These are phyloP conservation scores for Ploceus nigricollis DNA, from an alignment of 2,113 vertebrate species.

Conservation along the genomic window DNA sequence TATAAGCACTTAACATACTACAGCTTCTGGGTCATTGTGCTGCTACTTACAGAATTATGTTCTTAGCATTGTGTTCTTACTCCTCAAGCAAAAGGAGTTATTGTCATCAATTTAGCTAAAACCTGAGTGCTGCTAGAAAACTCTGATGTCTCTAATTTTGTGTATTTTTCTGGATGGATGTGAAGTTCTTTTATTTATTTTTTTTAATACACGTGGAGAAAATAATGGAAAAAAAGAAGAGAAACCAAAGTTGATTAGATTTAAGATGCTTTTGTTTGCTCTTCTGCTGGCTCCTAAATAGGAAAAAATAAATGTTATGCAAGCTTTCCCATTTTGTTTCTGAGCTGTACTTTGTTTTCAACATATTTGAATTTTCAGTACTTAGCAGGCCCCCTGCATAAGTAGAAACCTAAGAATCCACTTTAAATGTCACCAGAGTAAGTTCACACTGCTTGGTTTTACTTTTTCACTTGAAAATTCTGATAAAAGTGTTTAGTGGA, in stretches of 20 bases:
- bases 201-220: fast-evolving
- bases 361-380: not conserved
- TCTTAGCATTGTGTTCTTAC: not conserved
- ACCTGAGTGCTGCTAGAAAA: not conserved
- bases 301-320: not conserved
- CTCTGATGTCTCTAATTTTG: not conserved
- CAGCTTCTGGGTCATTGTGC: not conserved
- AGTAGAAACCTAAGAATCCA: not conserved
- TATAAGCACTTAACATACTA: not conserved
- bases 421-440: not conserved
- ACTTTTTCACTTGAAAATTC: not conserved
- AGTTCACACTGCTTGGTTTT: not conserved
- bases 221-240: not conserved
- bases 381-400: not conserved
- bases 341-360: not conserved
- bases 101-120: not conserved
- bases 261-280: not conserved
- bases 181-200: not conserved
- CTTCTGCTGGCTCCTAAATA: not conserved
- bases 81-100: not conserved
- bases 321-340: not conserved
- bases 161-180: not conserved
- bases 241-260: not conserved
- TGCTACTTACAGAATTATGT: not conserved
- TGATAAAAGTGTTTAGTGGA: not conserved